Base-by-base conservation (phyloP, 2,888 invertebrate species). In the Drosophila rubida region DNA sequence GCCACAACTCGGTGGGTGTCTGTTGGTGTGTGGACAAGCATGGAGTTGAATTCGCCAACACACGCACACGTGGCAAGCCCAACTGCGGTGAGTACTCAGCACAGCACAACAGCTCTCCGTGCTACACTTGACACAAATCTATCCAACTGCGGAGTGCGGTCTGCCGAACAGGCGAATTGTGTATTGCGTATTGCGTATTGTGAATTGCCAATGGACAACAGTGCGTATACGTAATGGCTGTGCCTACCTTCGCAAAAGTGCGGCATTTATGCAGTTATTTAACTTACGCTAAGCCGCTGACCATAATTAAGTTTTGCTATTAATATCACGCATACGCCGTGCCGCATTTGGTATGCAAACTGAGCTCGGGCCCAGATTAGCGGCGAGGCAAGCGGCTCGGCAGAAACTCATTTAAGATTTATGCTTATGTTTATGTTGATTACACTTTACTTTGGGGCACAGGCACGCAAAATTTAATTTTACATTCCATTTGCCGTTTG, bases 1-100 rank as follows among this genome's bases (percentile, higher is more conserved):
- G 97, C 92, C 97, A 97, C 93, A 94, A 94, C 78, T 95, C 96
- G 70, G 96, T 96, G 53, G 96, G 95, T 67, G 95, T 97, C 91
- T 97, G 97, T 93, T 97, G 97, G 97, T 97, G 97, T 93, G 97
- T 97, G 78, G 97, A 97, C 93, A 95, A 96, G 91, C 97, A 97
- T 92, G 97, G 97, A 58, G 96, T 96, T 45, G 97, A 97, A 93
- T 95, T 95, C 89, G 94, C 97, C 79, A 96, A 96, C 90, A 96
- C 97, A 78, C 95, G 97, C 90, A 95, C 96, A 74, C 93, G 95
- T 91, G 95, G 96, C 92, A 95, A 95, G 92, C 95, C 96, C 64
- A 95, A 95, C 92, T 96, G 96, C 91, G 95, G 96, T 96, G 93
- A 93, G 94, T 93, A 73, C 37, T 1, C 32, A 14, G 6, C 44